These are phyloP conservation scores for Diadegma fenestrale DNA, from an alignment of 2,888 invertebrate species.

Conservation along the genomic window DNA sequence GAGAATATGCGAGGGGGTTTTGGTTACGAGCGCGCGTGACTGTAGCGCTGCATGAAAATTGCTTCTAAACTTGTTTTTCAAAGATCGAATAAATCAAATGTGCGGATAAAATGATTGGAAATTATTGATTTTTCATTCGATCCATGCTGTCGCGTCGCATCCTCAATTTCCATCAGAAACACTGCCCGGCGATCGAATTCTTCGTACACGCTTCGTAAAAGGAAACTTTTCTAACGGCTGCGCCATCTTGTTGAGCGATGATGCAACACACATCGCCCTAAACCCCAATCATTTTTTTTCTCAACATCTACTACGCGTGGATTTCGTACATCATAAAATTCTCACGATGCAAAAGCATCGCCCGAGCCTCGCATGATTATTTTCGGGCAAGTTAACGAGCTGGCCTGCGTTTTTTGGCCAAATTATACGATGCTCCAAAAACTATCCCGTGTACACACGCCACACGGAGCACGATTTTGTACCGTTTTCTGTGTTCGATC, in stretches of 20 bases:
- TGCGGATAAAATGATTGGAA: neutral
- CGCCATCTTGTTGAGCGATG: conserved; percentile 69
- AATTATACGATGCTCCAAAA: conserved; percentile 33
- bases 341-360: conserved; percentile 1
- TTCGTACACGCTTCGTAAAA: neutral
- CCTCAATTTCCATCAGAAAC: neutral
- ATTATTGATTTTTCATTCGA: neutral
- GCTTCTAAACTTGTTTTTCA: conserved; percentile 22
- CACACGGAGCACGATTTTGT: conserved; percentile 51
- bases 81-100: neutral
- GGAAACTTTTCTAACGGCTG: conserved; percentile 51
- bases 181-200: neutral
- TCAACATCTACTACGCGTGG: conserved; percentile 11
- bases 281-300: conserved; percentile 49
- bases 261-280: conserved; percentile 61
- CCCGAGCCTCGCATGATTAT: neutral
- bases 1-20: conserved; percentile 22
- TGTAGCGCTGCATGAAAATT: conserved; percentile 22
- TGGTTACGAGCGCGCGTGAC: conserved; percentile 10
- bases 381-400: neutral
- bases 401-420: conserved; percentile 15
- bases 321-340: conserved; percentile 24
- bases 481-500: conserved; percentile 65
- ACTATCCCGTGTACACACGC: conserved; percentile 13
- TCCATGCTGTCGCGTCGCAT: neutral